Conservation (phyloP, 1,140 invertebrate genomes). For the Chironomus tepperi region DNA sequence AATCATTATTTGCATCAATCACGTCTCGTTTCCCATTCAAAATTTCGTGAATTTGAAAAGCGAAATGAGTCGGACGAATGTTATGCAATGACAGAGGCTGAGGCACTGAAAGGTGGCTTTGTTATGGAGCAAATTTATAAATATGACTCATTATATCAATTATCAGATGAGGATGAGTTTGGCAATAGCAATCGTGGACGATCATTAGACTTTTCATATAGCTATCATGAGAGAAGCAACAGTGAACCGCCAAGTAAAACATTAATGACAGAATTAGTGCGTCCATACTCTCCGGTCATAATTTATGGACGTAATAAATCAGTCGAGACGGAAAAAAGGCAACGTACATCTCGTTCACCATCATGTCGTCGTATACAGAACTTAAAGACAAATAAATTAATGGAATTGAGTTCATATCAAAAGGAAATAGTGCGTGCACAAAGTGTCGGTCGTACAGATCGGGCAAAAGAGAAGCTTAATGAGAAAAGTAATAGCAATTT, state of each 20-base stretch:
- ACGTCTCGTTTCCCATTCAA: conserved; percentile 60
- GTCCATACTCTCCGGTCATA: background rate
- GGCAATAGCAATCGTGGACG: conserved; percentile 30
- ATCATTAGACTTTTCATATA: conserved; percentile 36
- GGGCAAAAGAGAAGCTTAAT: conserved; percentile 33
- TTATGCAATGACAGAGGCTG: background rate
- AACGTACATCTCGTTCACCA: conserved; percentile 46
- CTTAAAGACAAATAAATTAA: conserved; percentile 33
- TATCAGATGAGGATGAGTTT: conserved; percentile 31
- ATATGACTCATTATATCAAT: conserved; percentile 36
- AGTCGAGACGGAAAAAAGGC: conserved; percentile 26
- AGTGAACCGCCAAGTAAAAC: conserved; percentile 26
- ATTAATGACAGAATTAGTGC: conserved; percentile 5
- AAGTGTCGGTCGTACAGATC: conserved; percentile 50
- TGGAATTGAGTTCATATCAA: conserved; percentile 33
- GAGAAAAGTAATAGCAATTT: conserved; percentile 32
- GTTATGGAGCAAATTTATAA: conserved; percentile 39
- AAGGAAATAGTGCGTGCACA: conserved; percentile 46
- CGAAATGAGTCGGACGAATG: background rate
- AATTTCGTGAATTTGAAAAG: conserved; percentile 41
- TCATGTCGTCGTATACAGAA: conserved; percentile 53
- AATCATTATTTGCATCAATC: conserved; percentile 56
- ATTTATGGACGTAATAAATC: conserved; percentile 32
- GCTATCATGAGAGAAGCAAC: conserved; percentile 32
- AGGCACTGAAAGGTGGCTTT: conserved; percentile 25